Percentiles rank a stretch among this genome's conserved stretches.
Evolutionary conservation across 64 coral and sea anemone genomes (phyloP).

Genomic region (Stichodactyla helianthus): DNA sequence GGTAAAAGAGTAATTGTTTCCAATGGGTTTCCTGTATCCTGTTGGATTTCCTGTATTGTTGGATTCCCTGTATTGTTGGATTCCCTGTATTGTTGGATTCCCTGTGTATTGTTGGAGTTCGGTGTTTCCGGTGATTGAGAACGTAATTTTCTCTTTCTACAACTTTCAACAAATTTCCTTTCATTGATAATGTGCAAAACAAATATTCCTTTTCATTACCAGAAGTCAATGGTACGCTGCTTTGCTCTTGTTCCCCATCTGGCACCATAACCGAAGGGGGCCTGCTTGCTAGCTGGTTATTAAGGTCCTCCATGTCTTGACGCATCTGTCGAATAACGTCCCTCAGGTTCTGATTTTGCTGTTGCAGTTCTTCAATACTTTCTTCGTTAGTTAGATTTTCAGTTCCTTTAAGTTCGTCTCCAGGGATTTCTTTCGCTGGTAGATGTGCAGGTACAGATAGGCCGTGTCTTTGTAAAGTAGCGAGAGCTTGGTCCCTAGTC

Average conservation of each 20-base stretch:
- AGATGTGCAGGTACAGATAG: slow-evolving; percentile 73
- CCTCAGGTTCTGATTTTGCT: slow-evolving; percentile 67
- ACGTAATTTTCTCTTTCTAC: too few relatives aligned
- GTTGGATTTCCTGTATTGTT: too few relatives aligned
- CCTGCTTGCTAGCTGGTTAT: slow-evolving; percentile 48
- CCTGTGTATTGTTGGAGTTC: too few relatives aligned
- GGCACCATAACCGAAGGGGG: slow-evolving; percentile 44
- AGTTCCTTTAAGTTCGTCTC: neutral
- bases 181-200: too few relatives aligned
- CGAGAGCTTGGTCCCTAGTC: slow-evolving; percentile 74
- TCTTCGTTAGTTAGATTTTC: slow-evolving; percentile 15
- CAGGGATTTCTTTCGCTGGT: slow-evolving; percentile 53
- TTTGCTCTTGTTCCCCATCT: slow-evolving; percentile 20
- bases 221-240: slow-evolving; percentile 56
- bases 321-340: slow-evolving; percentile 88
- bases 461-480: slow-evolving; percentile 84
- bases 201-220: slow-evolving; percentile 23
- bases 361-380: slow-evolving; percentile 35
- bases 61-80: too few relatives aligned
- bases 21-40: too few relatives aligned
- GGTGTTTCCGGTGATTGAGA: too few relatives aligned
- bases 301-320: slow-evolving; percentile 88
- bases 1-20: too few relatives aligned
- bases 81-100: too few relatives aligned
- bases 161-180: too few relatives aligned